Evolutionary conservation across 2,113 vertebrate species (phyloP).

Genomic region (Xerus inauris): DNA sequence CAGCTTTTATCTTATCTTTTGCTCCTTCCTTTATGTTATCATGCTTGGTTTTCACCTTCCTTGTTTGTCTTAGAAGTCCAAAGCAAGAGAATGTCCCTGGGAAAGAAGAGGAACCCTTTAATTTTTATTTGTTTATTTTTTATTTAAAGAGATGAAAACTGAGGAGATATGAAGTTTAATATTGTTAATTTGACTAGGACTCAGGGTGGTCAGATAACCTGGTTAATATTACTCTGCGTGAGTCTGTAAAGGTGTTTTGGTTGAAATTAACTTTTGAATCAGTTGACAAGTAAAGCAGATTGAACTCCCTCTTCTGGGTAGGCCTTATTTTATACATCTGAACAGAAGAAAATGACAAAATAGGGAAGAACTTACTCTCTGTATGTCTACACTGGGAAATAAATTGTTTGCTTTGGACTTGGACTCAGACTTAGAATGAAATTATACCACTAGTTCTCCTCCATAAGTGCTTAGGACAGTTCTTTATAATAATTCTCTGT

Average conservation of each 20-base stretch:
- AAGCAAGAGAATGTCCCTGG: neutral
- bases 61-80: neutral
- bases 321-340: neutral
- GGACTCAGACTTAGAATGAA: neutral
- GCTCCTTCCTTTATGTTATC: neutral
- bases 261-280: neutral
- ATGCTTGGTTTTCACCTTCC: neutral
- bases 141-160: neutral
- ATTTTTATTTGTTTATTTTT: slow-evolving; percentile 4
- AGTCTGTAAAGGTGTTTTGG: neutral
- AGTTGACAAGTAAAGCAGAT: neutral
- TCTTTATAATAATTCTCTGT: neutral
- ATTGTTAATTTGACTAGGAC: neutral
- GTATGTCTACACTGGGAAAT: neutral
- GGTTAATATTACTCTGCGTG: neutral
- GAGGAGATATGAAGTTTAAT: neutral
- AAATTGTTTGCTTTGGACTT: neutral
- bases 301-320: neutral
- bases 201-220: neutral
- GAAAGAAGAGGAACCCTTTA: neutral
- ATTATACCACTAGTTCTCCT: neutral
- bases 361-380: neutral
- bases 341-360: neutral
- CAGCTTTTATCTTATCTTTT: neutral
- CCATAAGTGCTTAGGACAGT: neutral